Evolutionary conservation across 2,888 invertebrate species (phyloP).

Genomic region (Leucophenga montana): DNA sequence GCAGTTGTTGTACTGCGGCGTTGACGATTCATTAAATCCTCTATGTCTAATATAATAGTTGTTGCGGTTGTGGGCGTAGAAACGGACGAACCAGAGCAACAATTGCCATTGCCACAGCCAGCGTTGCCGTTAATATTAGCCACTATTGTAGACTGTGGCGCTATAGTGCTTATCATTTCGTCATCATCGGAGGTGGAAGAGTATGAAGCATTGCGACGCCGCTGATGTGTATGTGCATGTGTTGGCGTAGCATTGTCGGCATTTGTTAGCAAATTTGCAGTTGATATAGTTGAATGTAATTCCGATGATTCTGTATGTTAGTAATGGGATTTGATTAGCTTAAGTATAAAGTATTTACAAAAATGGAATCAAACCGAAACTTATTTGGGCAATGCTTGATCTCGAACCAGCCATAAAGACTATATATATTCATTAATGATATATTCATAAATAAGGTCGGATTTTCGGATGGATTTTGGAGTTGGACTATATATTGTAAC

Average conservation of each 20-base stretch:
- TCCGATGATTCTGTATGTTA: constrained; percentile 55
- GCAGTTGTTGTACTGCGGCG: constrained; percentile 31
- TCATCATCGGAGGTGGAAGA: constrained; percentile 71
- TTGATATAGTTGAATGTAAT: constrained; percentile 68
- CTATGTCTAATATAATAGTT: constrained; percentile 77
- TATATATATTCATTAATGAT: too few relatives aligned
- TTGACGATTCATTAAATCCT: constrained; percentile 75
- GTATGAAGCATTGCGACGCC: constrained; percentile 65
- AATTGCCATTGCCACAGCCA: constrained; percentile 63
- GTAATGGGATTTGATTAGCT: background rate
- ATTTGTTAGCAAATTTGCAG: constrained; percentile 67
- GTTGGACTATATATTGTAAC: too few relatives aligned
- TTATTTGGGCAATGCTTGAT: too few relatives aligned
- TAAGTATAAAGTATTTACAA: background rate
- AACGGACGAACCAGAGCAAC: constrained; percentile 62
- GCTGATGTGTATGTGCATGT: constrained; percentile 42
- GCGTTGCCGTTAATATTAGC: constrained; percentile 13
- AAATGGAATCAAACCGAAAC: background rate
- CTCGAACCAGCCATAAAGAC: too few relatives aligned
- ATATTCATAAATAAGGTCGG: too few relatives aligned
- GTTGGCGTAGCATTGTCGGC: constrained; percentile 39
- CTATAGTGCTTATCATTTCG: constrained; percentile 61
- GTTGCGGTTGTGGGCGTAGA: constrained; percentile 60
- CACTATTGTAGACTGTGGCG: constrained; percentile 30
- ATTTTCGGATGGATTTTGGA: too few relatives aligned